A percentile compares a stretch with the other conserved stretches of the same genome.
Evolutionary conservation across 2,113 vertebrate genomes (phyloP).

Genomic region (Otolemur garnettii): DNA sequence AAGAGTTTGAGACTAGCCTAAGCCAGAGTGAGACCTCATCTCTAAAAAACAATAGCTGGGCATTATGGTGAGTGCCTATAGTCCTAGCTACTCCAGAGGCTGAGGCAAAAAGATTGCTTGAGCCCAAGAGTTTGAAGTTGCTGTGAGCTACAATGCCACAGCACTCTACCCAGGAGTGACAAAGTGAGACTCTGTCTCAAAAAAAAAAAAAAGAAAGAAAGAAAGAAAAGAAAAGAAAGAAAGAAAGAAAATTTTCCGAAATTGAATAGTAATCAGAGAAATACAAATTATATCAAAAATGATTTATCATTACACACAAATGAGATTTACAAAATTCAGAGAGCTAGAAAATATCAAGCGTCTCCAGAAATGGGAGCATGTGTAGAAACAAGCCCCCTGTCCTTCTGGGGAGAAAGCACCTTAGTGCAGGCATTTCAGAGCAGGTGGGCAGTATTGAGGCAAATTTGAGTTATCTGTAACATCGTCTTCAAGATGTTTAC

Average conservation of each 20-base stretch:
- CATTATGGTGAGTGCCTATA: too few species aligned
- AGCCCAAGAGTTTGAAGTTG: too few species aligned
- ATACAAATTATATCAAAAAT: not conserved
- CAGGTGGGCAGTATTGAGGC: not conserved
- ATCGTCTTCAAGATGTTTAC: not conserved
- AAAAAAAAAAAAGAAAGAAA: too few species aligned
- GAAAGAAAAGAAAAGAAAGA: too few species aligned
- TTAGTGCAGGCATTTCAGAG: not conserved
- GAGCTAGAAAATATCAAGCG: not conserved
- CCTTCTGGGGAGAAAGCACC: rapidly evolving
- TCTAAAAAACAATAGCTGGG: too few species aligned
- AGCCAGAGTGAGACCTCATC: too few species aligned
- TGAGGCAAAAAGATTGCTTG: too few species aligned
- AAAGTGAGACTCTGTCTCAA: too few species aligned
- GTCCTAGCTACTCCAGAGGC: too few species aligned
- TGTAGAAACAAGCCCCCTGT: rapidly evolving
- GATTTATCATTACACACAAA: not conserved
- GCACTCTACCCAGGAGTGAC: too few species aligned
- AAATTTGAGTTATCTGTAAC: not conserved
- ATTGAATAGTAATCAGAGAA: not conserved
- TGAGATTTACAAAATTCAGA: not conserved
- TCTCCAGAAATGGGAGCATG: not conserved
- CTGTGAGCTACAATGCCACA: too few species aligned
- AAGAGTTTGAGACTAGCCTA: too few species aligned
- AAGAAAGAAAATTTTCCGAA: not conserved